Percentiles rank a stretch among this genome's conserved stretches.
phyloP scores from a whole-genome alignment of 2,888 invertebrate species.

The Linyphia triangularis region DNA sequence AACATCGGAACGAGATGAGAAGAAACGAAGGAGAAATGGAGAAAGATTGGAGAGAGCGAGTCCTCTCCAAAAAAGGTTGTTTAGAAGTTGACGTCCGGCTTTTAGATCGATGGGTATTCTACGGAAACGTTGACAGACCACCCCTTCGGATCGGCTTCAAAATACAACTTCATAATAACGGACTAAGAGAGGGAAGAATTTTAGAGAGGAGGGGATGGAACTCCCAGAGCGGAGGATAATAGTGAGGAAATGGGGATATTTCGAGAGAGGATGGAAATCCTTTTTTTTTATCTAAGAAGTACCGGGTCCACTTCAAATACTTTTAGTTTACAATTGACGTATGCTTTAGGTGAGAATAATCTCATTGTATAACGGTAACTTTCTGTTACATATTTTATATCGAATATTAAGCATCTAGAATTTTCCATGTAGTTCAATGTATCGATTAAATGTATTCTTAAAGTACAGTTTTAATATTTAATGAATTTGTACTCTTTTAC shows the following conservation, averaged over 20 bases:
- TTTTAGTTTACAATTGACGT: neutral
- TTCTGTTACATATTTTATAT: too few relatives aligned
- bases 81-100: constrained; percentile 71
- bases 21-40: constrained; percentile 70
- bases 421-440: too few relatives aligned
- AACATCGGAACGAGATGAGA: constrained; percentile 60
- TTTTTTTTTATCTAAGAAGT: constrained; percentile 2
- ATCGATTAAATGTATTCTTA: too few relatives aligned
- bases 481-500: too few relatives aligned
- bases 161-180: constrained; percentile 72
- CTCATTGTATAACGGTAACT: too few relatives aligned
- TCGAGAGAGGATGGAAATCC: constrained; percentile 9
- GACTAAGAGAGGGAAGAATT: constrained; percentile 46
- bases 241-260: constrained; percentile 16
- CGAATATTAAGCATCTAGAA: too few relatives aligned
- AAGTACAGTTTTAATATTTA: too few relatives aligned
- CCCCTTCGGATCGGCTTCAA: constrained; percentile 56
- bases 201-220: constrained; percentile 17
- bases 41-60: constrained; percentile 68
- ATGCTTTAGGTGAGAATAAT: too few relatives aligned
- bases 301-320: neutral
- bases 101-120: constrained; percentile 66
- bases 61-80: constrained; percentile 46
- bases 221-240: constrained; percentile 15
- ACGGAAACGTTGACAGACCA: constrained; percentile 63